These are phyloP conservation scores for Xylocopa sonorina DNA, from an alignment of 1,140 invertebrate species.

Conservation along the genomic window DNA sequence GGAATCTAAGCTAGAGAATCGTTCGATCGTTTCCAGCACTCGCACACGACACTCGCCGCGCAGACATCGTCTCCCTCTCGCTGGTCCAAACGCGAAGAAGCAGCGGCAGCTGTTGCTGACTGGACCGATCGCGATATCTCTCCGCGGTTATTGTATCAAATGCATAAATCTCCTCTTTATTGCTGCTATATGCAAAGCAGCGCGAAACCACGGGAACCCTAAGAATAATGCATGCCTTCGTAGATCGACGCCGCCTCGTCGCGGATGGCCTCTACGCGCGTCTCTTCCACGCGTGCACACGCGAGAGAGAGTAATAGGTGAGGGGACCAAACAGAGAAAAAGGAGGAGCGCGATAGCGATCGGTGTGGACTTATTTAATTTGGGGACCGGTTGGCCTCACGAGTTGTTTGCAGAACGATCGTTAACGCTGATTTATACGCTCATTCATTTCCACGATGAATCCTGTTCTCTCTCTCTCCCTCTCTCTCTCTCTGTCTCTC, in stretches of 20 bases:
- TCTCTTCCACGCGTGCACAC: background rate
- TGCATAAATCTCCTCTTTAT: conserved; percentile 71
- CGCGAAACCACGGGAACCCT: conserved; percentile 51
- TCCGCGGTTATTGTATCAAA: conserved; percentile 64
- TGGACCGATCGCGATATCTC: conserved; percentile 57
- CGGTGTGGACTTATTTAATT: conserved; percentile 66
- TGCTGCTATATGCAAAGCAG: conserved; percentile 73
- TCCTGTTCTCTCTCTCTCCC: conserved; percentile 13
- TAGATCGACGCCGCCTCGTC: conserved; percentile 43
- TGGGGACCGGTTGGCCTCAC: conserved; percentile 53
- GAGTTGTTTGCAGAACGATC: conserved; percentile 67
- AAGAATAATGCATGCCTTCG: conserved; percentile 56
- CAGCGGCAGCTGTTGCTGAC: background rate
- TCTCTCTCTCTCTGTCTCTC: background rate
- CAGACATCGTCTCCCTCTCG: no score
- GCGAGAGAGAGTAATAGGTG: no score
- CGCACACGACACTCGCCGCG: no score
- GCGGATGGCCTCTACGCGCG: no score
- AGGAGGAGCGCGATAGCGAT: conserved; percentile 50
- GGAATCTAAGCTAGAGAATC: conserved; percentile 41
- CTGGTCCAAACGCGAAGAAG: background rate
- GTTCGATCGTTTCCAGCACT: conserved; percentile 30
- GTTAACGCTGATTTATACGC: conserved; percentile 70
- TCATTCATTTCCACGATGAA: conserved; percentile 68
- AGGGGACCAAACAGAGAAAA: background rate